Evolutionary conservation across 2,113 vertebrate genomes (phyloP).

Genomic region (Bos javanicus): DNA sequence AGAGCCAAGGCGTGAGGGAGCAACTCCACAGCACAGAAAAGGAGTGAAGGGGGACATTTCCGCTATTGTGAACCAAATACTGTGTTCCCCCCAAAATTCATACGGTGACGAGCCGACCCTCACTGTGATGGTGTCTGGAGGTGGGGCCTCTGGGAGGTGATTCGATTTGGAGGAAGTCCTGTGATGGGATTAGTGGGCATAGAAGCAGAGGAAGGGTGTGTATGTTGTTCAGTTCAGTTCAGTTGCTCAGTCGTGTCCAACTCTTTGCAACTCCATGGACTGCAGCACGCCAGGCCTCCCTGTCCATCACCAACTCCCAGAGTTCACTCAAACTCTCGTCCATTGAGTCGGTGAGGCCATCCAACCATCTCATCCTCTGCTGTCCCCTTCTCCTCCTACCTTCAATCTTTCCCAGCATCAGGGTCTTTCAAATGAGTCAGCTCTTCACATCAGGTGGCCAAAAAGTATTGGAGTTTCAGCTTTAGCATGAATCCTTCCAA

Average conservation of each 20-base stretch:
- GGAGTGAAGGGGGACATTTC: background rate
- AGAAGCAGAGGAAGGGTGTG: background rate
- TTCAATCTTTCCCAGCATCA: background rate
- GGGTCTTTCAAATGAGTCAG: background rate
- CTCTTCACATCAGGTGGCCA: no score
- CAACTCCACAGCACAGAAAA: no score
- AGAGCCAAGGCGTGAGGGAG: background rate
- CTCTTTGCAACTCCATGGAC: background rate
- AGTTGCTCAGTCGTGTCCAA: fast-evolving
- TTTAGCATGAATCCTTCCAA: no score
- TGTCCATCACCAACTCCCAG: no score
- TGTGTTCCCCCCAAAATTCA: background rate
- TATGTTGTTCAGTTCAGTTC: background rate
- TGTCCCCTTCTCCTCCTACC: no score
- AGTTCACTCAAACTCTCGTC: no score
- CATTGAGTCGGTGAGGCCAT: no score
- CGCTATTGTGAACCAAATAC: background rate
- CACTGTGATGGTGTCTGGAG: background rate
- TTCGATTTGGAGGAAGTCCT: background rate
- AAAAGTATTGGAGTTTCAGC: no score
- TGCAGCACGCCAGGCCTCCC: no score
- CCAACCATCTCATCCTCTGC: no score
- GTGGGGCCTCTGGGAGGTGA: background rate
- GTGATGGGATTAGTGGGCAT: background rate
- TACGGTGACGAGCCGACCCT: background rate